Base-by-base conservation (phyloP, 2,113 vertebrate species). In the Halichoeres trimaculatus region DNA sequence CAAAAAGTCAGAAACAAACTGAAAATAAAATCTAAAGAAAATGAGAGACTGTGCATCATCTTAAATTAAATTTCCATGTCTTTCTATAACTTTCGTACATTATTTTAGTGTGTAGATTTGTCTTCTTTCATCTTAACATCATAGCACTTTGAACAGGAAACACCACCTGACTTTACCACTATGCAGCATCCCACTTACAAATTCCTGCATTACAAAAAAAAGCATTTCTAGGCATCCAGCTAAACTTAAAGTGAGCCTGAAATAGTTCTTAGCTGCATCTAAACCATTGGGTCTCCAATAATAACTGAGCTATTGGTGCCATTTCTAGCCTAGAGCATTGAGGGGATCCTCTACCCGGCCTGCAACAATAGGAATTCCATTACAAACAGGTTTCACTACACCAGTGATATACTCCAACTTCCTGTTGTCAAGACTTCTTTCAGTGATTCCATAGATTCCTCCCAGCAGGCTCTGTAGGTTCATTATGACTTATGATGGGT, bases 381-480 rank as follows among this genome's bases (percentile, higher is more conserved):
- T 90, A 89, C 89, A 91, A 91, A 91, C 89, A 75, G 90, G 90
- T 93, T 91, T 86, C 87, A 77, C 74, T 51, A 50, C 54, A 79
- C 74, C 71, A 70, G 38, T 73, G 78, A 85, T 85, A 84, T 77
- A 85, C 76, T 78, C 50, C 62, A 16, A 85, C 84, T 88, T 91
- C 84, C 79, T 90, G 88, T 87, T 87, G 84, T 85, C 75, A 88
- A 56, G 77, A 84, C 40, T 20, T 50, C 80, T 77, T 66, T 70
- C 63, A 51, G 62, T 85, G 82, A 90, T 80, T 76, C 86, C 85
- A 84, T 72, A 79, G 84, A 87, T 88, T 88, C 83, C 88, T 87
- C 83, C 85, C 83, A 90, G 85, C 74, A 81, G 80, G 69, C 80
- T 86, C 51, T 71, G 68, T 80, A 53, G 53, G 19, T 70, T 70